Percentiles rank a stretch among this genome's conserved stretches.
Evolutionary conservation across 2,113 vertebrate species (phyloP).

Genomic region (Helogale parvula): DNA sequence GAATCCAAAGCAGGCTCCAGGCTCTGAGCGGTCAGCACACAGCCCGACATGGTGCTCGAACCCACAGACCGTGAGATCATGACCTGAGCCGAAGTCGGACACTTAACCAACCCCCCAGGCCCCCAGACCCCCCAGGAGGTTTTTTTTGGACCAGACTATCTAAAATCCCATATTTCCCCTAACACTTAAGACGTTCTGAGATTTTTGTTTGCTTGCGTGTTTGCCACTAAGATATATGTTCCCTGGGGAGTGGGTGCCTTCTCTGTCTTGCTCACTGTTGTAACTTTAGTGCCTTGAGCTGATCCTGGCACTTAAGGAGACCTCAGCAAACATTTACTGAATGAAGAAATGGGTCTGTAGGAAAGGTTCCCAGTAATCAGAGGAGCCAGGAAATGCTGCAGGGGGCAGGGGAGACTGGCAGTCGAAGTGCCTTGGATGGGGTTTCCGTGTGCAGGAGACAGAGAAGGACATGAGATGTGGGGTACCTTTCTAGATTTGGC

Average conservation of each 20-base stretch:
- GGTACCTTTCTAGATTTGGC: not conserved
- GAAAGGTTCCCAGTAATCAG: fast-evolving
- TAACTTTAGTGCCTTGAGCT: not conserved
- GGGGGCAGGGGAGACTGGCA: fast-evolving
- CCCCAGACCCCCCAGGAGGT: no score
- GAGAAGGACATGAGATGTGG: not conserved
- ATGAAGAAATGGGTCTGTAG: not conserved
- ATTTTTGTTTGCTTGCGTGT: not conserved
- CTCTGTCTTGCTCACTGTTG: not conserved
- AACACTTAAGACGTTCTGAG: not conserved
- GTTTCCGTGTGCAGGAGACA: fast-evolving
- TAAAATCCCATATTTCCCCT: not conserved
- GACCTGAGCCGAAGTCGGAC: no score
- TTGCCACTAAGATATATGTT: not conserved
- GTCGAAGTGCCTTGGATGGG: fast-evolving
- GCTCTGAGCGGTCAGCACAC: no score
- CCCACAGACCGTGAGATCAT: no score
- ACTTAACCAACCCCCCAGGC: no score
- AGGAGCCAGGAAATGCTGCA: not conserved
- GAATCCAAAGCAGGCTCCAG: no score
- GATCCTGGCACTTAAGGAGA: not conserved
- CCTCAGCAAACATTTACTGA: no score
- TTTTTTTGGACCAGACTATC: not conserved
- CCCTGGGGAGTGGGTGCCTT: not conserved
- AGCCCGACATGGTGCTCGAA: no score